A percentile compares a stretch with the other conserved stretches of the same genome.
These are phyloP conservation scores for Calliphora vicina DNA, from an alignment of 1,140 invertebrate genomes.

Conservation along the genomic window DNA sequence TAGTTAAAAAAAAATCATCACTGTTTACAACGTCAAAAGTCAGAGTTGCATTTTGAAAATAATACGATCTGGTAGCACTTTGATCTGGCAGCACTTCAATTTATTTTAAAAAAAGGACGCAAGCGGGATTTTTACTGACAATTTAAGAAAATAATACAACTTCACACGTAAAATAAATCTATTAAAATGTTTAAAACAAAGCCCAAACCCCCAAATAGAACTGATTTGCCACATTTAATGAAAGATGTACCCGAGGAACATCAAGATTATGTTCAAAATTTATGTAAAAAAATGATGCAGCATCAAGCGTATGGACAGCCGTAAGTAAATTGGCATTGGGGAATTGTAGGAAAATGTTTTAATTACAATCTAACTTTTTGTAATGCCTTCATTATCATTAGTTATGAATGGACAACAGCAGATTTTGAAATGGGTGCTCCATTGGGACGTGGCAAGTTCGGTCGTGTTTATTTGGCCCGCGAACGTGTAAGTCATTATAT, in stretches of 20 bases:
- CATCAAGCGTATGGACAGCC: constrained; percentile 64
- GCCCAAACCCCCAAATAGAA: constrained; percentile 51
- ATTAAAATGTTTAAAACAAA: constrained; percentile 45
- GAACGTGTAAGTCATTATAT: constrained; percentile 84
- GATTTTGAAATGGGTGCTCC: constrained; percentile 88
- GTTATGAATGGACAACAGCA: constrained; percentile 74
- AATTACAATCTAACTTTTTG: neutral
- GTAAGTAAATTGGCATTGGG: constrained; percentile 47
- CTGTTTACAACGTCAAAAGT: no score
- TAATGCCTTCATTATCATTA: no score
- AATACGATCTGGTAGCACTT: no score
- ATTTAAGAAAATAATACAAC: no score
- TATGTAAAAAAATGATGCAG: constrained; percentile 63
- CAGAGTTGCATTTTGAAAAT: no score
- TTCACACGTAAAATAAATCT: neutral
- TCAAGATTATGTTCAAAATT: constrained; percentile 54
- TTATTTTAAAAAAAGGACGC: neutral
- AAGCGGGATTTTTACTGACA: no score
- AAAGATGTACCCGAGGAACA: constrained; percentile 57
- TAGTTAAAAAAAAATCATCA: no score
- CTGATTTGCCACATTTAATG: constrained; percentile 49
- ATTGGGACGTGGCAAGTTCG: constrained; percentile 90
- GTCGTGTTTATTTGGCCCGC: constrained; percentile 88
- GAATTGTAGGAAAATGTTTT: neutral
- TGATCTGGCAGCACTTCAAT: neutral